Evolutionary conservation across 2,113 vertebrate species (phyloP).

Genomic region (Megatriorchis doriae): DNA sequence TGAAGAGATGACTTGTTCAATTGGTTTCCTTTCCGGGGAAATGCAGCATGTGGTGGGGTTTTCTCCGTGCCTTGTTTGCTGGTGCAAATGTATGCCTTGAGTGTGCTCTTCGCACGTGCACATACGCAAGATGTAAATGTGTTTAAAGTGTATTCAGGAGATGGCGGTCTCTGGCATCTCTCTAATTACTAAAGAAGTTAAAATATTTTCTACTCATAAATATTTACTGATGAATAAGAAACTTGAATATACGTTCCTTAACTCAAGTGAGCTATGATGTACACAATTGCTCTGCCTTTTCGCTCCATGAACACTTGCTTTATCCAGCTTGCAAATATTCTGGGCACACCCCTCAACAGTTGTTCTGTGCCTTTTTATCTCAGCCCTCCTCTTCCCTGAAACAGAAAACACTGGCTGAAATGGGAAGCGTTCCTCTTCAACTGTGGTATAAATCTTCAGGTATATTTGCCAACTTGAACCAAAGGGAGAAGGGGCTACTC

Average conservation of each 20-base stretch:
- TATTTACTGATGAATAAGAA: not conserved
- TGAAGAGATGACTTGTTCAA: not conserved
- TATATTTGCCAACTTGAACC: not conserved
- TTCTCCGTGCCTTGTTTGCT: not conserved
- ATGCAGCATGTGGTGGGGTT: not conserved
- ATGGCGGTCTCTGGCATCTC: not conserved
- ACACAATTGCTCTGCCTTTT: not conserved
- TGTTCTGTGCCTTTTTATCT: not conserved
- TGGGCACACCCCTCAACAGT: not conserved
- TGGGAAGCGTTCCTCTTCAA: not conserved
- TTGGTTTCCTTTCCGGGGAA: not conserved
- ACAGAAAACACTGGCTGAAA: not conserved
- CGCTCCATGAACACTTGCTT: not conserved
- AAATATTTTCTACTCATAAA: not conserved
- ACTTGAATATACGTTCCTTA: not conserved
- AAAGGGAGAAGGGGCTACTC: not conserved
- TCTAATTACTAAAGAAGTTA: not conserved
- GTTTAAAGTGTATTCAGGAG: not conserved
- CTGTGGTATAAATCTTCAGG: constrained; percentile 16
- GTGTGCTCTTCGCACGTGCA: rapidly evolving
- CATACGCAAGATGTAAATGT: not conserved
- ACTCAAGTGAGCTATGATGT: not conserved
- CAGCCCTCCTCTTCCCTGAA: not conserved
- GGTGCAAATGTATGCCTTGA: not conserved
- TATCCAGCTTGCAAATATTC: not conserved